Evolutionary conservation across 2,797 vertebrate genomes (phyloP), one percentile per base, ranked within the genome.

Genomic region (Nannoperca obscura): DNA sequence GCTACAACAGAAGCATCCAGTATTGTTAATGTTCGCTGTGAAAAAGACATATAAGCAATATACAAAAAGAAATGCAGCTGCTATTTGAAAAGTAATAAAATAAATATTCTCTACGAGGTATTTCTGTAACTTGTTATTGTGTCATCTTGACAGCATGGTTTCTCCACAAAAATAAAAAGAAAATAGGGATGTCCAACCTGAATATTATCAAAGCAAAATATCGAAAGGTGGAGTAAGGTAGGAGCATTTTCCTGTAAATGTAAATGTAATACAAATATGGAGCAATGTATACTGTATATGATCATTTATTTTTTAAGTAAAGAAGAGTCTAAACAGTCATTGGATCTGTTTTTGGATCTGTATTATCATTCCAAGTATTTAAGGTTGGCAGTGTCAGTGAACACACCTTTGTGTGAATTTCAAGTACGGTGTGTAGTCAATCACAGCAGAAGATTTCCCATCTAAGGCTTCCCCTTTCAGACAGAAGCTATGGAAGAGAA

Each of bases 361-460:
- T 22, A 58, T 27, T 12, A 5, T 54, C 17, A 15, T 32, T 52
- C 7, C 1, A 17, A 19, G 7, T 32, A 22, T 24, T 20, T 38
- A 27, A 11, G 12, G 13, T 19, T 24, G 49, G 20, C 19, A 32
- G 11, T 13, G 6, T 30, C 13, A 24, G 3, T 50, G 22, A 49
- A 65, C 24, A 86, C 87, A 97, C 98, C 97, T 99, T 94, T 99
- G 98, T 0, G 97, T 98, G 92, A 98, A 99, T 94, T 99, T 99
- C 82, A 99, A 94, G 93, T 99, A 99, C 17, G 98, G 98, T 0
- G 98, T 99, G 88, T 97, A 99, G 88, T 99, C 97, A 6, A 99
- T 98, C 89, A 99, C 97, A 38, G 97, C 95, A 0, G 96, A 92
- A 0, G 95, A 97, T 90, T 99, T 99, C 2, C 97, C 97, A 1